Conservation (phyloP, 2,888 invertebrate species). For the Tridacna gigas region DNA sequence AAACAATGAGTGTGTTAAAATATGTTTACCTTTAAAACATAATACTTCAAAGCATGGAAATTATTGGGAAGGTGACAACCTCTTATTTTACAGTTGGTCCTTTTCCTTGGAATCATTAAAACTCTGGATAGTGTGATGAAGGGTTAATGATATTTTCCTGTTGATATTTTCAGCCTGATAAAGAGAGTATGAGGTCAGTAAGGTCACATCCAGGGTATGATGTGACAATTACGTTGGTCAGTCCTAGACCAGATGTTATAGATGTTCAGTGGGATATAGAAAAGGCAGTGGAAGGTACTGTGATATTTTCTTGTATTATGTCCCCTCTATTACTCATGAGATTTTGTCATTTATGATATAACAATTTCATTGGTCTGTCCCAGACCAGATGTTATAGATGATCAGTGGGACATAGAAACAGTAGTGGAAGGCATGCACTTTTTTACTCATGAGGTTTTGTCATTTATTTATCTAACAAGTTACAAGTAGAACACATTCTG, state of each 20-base stretch:
- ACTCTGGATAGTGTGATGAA: neutral
- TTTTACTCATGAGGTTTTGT: too few species aligned
- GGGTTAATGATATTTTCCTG: neutral
- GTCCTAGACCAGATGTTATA: conserved; percentile 91
- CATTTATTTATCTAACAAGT: too few species aligned
- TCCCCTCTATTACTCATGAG: too few species aligned
- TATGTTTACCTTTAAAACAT: too few species aligned
- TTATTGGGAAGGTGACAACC: too few species aligned
- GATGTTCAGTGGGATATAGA: conserved; percentile 89
- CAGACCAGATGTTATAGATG: conserved; percentile 89
- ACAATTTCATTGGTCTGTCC: conserved; percentile 94
- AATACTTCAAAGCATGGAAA: too few species aligned
- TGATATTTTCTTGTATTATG: too few species aligned
- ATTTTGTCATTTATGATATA: conserved; percentile 87
- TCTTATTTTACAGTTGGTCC: too few species aligned
- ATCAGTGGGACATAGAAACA: conserved; percentile 89
- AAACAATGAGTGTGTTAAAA: too few species aligned
- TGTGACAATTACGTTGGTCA: conserved; percentile 92
- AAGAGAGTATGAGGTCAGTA: conserved; percentile 83
- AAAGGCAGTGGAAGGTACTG: conserved; percentile 67
- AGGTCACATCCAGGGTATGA: conserved; percentile 88
- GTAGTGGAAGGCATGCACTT: conserved; percentile 87
- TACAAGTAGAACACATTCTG: neutral
- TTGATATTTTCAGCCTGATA: conserved; percentile 79
- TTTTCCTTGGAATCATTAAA: neutral